Evolutionary conservation across 2,888 invertebrate genomes (phyloP).

Genomic region (Chymomyza fuscimana): DNA sequence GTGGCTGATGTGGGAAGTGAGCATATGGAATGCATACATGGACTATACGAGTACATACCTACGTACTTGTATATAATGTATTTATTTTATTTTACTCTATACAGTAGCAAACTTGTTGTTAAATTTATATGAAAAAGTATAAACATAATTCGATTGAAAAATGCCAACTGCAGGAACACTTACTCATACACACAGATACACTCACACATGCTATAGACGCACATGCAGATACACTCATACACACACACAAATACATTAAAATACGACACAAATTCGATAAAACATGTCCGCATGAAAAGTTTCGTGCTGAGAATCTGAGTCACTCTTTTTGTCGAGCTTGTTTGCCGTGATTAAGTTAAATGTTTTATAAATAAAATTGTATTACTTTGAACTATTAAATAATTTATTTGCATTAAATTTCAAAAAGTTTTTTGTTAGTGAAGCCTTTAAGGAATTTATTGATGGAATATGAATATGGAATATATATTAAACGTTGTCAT

Average conservation of each 20-base stretch:
- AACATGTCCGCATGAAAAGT: neutral
- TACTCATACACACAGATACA: neutral
- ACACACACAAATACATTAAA: neutral
- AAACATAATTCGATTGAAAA: neutral
- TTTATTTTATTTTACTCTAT: constrained; percentile 7
- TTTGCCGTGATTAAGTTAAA: constrained; percentile 27
- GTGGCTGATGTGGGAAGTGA: too few species aligned
- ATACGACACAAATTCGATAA: neutral
- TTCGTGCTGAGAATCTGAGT: neutral
- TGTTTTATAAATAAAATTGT: constrained; percentile 9
- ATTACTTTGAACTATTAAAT: neutral
- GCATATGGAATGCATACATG: too few species aligned
- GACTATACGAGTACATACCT: too few species aligned
- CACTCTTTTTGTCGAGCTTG: constrained; percentile 15
- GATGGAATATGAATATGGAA: neutral
- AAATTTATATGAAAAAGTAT: neutral
- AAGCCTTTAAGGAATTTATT: neutral
- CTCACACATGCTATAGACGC: neutral
- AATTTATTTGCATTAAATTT: neutral
- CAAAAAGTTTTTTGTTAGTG: neutral
- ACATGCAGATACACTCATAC: neutral
- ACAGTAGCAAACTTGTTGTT: neutral
- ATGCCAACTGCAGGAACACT: neutral
- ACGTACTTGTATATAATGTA: neutral
- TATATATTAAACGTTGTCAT: too few species aligned